These are phyloP conservation scores for Cydia amplana DNA, from an alignment of 1,140 invertebrate genomes.

Conservation along the genomic window DNA sequence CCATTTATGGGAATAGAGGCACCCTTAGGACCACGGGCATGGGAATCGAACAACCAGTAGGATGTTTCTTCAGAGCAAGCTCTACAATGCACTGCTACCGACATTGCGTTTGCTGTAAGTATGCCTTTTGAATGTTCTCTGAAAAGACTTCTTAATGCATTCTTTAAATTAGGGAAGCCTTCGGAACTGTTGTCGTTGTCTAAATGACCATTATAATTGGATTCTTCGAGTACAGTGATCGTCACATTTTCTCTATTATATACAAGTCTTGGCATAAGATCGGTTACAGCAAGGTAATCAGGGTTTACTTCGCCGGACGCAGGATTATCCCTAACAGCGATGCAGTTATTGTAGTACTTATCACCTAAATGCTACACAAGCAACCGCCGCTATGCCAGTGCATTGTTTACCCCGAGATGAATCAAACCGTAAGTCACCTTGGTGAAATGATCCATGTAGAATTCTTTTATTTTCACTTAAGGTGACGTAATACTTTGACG, in stretches of 20 bases:
- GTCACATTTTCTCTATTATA: conserved; percentile 25
- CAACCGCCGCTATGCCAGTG: conserved; percentile 38
- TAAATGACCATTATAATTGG: conserved; percentile 40
- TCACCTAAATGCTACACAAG: conserved; percentile 40
- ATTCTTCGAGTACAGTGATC: conserved; percentile 33
- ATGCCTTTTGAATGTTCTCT: conserved; percentile 36
- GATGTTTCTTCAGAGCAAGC: not conserved
- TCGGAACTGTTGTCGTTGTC: conserved; percentile 34
- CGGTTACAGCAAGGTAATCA: conserved; percentile 37
- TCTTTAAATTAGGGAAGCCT: conserved; percentile 43
- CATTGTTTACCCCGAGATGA: conserved; percentile 39
- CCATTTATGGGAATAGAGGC: conserved; percentile 31
- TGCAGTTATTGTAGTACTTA: conserved; percentile 40
- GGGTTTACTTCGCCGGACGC: conserved; percentile 33
- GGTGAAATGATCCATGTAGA: conserved; percentile 29
- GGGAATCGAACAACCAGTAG: conserved; percentile 40
- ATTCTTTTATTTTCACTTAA: conserved; percentile 7
- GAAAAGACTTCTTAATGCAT: conserved; percentile 38
- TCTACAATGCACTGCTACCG: conserved; percentile 38
- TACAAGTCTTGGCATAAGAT: conserved; percentile 31
- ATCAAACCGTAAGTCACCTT: conserved; percentile 36
- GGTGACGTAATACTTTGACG: not conserved
- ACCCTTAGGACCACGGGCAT: conserved; percentile 38
- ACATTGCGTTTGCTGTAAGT: conserved; percentile 38
- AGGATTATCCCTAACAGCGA: conserved; percentile 35